These are phyloP conservation scores for Geococcyx californianus DNA, from an alignment of 2,113 vertebrate species.

Conservation along the genomic window DNA sequence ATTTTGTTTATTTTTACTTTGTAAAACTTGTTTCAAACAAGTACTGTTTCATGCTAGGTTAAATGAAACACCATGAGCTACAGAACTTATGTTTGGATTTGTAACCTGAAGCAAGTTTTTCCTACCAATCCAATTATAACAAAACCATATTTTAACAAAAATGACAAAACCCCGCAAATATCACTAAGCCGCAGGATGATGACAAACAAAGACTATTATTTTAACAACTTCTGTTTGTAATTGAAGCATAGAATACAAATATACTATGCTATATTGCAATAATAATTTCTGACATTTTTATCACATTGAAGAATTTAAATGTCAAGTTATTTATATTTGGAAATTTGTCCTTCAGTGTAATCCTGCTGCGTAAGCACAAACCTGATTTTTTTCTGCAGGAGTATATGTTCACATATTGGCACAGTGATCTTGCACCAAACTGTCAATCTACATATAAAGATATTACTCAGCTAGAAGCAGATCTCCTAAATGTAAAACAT, in stretches of 20 bases:
- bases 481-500: neutral
- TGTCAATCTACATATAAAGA: neutral
- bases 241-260: neutral
- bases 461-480: neutral
- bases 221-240: neutral
- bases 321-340: neutral
- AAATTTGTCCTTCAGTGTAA: neutral
- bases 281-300: neutral
- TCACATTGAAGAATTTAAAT: neutral
- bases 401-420: neutral
- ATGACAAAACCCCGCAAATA: neutral
- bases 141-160: neutral
- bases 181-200: neutral
- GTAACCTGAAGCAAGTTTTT: neutral
- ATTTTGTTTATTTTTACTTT: neutral
- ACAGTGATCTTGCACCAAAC: neutral
- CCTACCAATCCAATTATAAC: neutral
- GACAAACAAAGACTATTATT: neutral
- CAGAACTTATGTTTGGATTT: neutral
- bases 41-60: neutral
- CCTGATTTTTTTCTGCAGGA: neutral
- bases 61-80: neutral
- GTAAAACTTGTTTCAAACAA: neutral
- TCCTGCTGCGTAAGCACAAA: neutral
- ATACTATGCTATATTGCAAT: neutral